Conservation (phyloP, 37 sponge, comb jelly and placozoan species). For the Mnemiopsis leidyi region DNA sequence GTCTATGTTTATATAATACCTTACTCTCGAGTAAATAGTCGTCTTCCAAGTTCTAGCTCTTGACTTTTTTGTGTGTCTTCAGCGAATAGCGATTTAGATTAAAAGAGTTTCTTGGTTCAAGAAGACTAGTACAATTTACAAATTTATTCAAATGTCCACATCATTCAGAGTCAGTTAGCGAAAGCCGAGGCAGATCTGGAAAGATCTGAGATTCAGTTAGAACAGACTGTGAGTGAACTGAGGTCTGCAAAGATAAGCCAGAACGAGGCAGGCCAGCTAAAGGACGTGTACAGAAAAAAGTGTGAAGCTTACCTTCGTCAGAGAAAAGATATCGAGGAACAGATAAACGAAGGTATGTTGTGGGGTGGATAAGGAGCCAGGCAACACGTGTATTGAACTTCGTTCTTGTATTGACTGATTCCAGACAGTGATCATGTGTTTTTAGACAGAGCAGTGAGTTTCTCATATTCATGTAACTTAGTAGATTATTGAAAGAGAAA, state of each 20-base stretch:
- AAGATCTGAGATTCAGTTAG: conserved; percentile 1
- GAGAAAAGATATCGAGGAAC: conserved; percentile 61
- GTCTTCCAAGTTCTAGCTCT: too few species aligned
- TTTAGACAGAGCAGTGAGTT: too few species aligned
- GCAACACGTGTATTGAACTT: background rate
- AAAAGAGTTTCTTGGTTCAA: too few species aligned
- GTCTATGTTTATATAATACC: background rate
- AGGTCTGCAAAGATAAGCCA: conserved; percentile 27
- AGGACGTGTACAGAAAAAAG: conserved; percentile 64
- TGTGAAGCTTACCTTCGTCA: conserved; percentile 58
- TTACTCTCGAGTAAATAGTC: too few species aligned
- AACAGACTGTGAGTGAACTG: conserved; percentile 38
- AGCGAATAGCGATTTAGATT: background rate
- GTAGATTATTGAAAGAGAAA: too few species aligned
- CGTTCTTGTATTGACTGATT: background rate
- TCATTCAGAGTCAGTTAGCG: conserved; percentile 12
- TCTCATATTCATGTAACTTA: too few species aligned
- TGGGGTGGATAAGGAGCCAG: too few species aligned
- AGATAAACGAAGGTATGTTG: conserved; percentile 49
- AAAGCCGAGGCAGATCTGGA: conserved; percentile 26
- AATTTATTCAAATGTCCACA: too few species aligned
- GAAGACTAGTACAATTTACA: too few species aligned
- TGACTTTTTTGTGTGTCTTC: background rate
- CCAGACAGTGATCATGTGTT: too few species aligned
- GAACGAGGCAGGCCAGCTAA: conserved; percentile 25